Percentiles rank a stretch among this genome's conserved stretches.
phyloP scores from a whole-genome alignment of 2,888 invertebrate genomes.

The Meta bourneti region DNA sequence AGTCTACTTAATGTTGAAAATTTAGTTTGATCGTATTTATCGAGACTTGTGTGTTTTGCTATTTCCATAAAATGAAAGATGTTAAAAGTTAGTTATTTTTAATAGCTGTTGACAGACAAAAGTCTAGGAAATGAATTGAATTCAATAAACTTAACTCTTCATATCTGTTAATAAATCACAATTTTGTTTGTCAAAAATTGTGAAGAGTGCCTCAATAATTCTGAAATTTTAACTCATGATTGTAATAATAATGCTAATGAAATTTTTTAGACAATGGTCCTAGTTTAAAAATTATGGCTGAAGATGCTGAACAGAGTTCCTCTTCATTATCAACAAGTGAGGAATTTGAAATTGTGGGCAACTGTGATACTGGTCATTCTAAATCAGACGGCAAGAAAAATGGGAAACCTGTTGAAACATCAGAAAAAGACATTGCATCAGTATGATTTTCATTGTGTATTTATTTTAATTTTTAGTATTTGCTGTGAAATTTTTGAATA shows the following conservation, averaged over 20 bases:
- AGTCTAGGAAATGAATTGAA: too few relatives aligned
- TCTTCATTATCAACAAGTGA: constrained; percentile 75
- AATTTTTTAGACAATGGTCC: neutral
- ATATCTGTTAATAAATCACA: neutral
- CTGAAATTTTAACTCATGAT: neutral
- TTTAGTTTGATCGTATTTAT: neutral
- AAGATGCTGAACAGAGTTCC: constrained; percentile 72
- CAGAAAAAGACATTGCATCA: neutral
- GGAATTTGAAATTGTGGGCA: constrained; percentile 74
- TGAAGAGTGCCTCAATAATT: neutral
- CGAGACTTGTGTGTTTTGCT: neutral
- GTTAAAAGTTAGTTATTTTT: neutral
- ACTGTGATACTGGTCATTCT: constrained; percentile 31
- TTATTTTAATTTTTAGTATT: neutral
- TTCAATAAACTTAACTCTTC: too few relatives aligned
- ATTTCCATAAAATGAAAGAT: neutral
- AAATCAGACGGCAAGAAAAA: constrained; percentile 22
- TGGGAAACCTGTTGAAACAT: constrained; percentile 2
- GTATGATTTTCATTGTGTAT: neutral
- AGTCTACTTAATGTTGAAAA: too few relatives aligned
- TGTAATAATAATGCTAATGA: neutral
- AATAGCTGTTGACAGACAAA: neutral
- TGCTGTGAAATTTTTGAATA: too few relatives aligned
- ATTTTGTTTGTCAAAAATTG: neutral
- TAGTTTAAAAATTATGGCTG: constrained; percentile 60